Conservation (phyloP, 1,140 invertebrate species). For the Neodiprion fabricii region DNA sequence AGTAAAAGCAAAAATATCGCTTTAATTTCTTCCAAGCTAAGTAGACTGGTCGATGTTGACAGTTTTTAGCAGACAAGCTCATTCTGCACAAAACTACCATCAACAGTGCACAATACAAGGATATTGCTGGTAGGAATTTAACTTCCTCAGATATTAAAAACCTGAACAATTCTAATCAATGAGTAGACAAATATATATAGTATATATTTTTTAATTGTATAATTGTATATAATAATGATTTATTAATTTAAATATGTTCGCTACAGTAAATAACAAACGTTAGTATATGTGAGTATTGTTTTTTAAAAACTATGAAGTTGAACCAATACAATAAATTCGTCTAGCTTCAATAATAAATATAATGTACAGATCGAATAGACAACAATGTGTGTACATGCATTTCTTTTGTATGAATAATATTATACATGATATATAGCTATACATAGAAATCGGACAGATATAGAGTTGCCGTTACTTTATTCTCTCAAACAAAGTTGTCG, state of each 20-base stretch:
- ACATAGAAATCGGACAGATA: slow-evolving; percentile 4
- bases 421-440: neutral
- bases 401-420: neutral
- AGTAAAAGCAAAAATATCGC: no score
- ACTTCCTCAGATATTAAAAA: no score
- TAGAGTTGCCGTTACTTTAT: neutral
- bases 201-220: neutral
- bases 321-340: slow-evolving; percentile 27
- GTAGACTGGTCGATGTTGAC: no score
- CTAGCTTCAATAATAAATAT: slow-evolving; percentile 34
- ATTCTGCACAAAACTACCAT: no score
- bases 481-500: no score
- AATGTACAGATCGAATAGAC: slow-evolving; percentile 22
- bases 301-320: slow-evolving; percentile 30
- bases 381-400: neutral
- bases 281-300: slow-evolving; percentile 24
- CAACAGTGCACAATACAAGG: no score
- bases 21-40: no score
- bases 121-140: no score
- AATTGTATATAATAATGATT: slow-evolving; percentile 40
- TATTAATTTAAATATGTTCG: slow-evolving; percentile 30
- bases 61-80: no score
- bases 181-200: no score
- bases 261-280: slow-evolving; percentile 33
- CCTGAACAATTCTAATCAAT: no score